Base-by-base conservation (phyloP, 1,140 invertebrate genomes). In the Bombus confusus region DNA sequence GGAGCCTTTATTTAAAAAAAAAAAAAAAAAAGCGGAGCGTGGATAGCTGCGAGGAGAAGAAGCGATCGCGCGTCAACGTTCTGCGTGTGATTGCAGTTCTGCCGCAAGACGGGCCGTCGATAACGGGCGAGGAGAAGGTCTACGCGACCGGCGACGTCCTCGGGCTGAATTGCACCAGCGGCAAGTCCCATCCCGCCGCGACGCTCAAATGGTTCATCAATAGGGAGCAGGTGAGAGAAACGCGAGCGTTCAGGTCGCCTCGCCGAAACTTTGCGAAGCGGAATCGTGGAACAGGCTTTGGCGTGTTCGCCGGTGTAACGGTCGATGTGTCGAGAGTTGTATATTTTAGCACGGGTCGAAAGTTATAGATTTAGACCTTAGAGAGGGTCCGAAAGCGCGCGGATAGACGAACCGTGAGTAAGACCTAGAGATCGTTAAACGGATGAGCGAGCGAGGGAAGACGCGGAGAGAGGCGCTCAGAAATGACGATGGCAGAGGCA, bases 121-220 rank as follows among this genome's bases (percentile, higher is more conserved):
- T 98, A 95, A 97, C 96, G 43, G 97, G 98, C 6, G 97, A 97
- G 88, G 96, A 97, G 92, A 96, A 96, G 93, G 96, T 97, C 93
- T 97, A 98, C 93, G 96, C 97, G 94, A 97, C 96, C 91, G 98
- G 98, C 52, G 97, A 98, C 92, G 96, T 96, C 82, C 96, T 98
- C 87, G 97, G 97, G 92, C 95, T 98, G 83, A 98, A 98, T 94
- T 98, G 98, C 93, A 98, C 97, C 34, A 98, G 97, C 39, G 97
- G 97, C 59, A 97, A 97, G 92, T 98, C 97, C 74, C 97, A 97
- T 93, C 98, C 98, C 39, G 96, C 97, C 43, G 97, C 97, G 18
- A 95, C 96, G 78, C 95, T 98, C 52, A 96, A 96, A 92, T 98
- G 97, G 97, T 98, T 97, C 95, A 97, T 98, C 93, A 98, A 98